phyloP scores from a whole-genome alignment of 2,113 vertebrate genomes.

The Carassius auratus region DNA sequence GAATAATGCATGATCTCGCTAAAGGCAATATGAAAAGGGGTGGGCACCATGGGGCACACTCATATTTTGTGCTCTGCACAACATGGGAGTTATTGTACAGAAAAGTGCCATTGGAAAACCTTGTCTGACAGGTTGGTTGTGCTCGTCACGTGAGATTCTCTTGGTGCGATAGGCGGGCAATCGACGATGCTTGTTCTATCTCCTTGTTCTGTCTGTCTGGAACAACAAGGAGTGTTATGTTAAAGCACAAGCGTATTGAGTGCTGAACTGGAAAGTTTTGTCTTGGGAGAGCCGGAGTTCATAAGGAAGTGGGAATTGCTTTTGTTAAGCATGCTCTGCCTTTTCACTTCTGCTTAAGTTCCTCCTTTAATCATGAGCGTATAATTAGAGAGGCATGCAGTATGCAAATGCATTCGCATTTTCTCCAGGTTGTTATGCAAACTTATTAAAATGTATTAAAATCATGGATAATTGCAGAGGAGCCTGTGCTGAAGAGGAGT shows the following conservation, averaged over 20 bases:
- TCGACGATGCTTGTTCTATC: slow-evolving; percentile 37
- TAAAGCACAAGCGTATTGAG: slow-evolving; percentile 6
- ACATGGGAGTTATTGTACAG: neutral
- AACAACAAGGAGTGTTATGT: slow-evolving; percentile 47
- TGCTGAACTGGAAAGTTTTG: slow-evolving; percentile 51
- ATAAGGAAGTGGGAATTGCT: slow-evolving; percentile 40
- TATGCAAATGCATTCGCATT: slow-evolving; percentile 69
- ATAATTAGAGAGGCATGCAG: slow-evolving; percentile 67
- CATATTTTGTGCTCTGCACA: neutral
- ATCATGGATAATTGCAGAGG: slow-evolving; percentile 68
- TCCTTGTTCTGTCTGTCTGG: slow-evolving; percentile 34
- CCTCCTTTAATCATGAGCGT: slow-evolving; percentile 71
- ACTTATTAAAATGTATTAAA: slow-evolving; percentile 74
- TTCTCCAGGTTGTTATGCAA: slow-evolving; percentile 71
- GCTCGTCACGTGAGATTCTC: neutral
- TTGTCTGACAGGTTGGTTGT: neutral
- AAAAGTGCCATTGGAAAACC: neutral
- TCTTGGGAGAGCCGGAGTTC: slow-evolving; percentile 39
- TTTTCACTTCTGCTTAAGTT: slow-evolving; percentile 67
- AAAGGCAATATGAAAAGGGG: neutral
- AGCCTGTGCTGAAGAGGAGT: slow-evolving; percentile 58
- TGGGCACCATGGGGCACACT: neutral
- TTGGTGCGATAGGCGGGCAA: slow-evolving; percentile 1
- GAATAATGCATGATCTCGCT: slow-evolving; percentile 35
- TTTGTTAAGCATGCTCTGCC: slow-evolving; percentile 57